A percentile compares a stretch with the other conserved stretches of the same genome.
phyloP scores from a whole-genome alignment of 2,888 invertebrate species.

The Acrocera orbiculus region DNA sequence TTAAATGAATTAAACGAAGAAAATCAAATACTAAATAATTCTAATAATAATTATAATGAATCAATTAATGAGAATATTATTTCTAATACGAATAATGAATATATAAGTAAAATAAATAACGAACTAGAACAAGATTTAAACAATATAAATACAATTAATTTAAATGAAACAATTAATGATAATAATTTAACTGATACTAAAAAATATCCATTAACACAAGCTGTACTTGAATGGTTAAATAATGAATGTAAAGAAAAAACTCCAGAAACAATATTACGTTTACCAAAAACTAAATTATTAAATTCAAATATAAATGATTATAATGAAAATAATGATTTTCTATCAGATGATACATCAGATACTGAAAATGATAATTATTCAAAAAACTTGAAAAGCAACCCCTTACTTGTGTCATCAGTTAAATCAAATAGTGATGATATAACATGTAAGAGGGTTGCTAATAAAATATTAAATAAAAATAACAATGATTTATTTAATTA shows the following conservation, averaged over 20 bases:
- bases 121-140: too few species aligned
- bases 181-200: not conserved
- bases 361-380: constrained; percentile 13
- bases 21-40: too few species aligned
- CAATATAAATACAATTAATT: too few species aligned
- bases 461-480: not conserved
- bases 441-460: constrained; percentile 13
- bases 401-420: constrained; percentile 36
- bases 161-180: too few species aligned
- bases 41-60: too few species aligned
- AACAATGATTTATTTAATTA: constrained; percentile 6
- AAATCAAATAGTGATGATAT: constrained; percentile 16
- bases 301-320: constrained; percentile 6
- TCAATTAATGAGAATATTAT: too few species aligned
- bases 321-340: not conserved
- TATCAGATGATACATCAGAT: constrained; percentile 2
- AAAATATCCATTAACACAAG: constrained; percentile 36
- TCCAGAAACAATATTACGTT: constrained; percentile 17
- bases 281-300: constrained; percentile 11
- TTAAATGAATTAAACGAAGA: too few species aligned
- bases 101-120: too few species aligned
- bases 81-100: too few species aligned
- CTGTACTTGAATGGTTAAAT: constrained; percentile 41
- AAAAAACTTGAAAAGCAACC: constrained; percentile 39
- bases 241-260: constrained; percentile 24